These are phyloP conservation scores for Panagrolaimus sp. DNA, from an alignment of 1,140 invertebrate genomes.

Conservation along the genomic window DNA sequence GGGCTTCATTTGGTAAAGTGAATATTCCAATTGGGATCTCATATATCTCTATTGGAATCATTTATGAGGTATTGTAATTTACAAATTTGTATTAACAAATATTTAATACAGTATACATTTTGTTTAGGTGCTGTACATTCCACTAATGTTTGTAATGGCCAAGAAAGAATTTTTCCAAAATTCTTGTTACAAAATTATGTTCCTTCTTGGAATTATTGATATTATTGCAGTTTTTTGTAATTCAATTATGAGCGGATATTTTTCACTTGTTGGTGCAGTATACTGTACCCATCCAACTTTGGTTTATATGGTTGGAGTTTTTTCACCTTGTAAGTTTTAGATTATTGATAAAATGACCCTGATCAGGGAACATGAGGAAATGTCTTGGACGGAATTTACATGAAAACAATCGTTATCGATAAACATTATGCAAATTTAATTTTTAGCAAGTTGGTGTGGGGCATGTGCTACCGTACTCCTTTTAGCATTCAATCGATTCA, in stretches of 20 bases:
- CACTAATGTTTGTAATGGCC: neutral
- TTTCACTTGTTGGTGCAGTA: neutral
- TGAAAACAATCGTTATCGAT: too few species aligned
- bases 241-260: neutral
- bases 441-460: slow-evolving; percentile 25
- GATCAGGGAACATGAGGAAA: neutral
- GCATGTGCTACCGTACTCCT: neutral
- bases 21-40: neutral
- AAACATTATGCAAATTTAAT: too few species aligned
- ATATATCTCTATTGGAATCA: neutral
- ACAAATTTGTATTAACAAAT: neutral
- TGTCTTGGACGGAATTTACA: too few species aligned
- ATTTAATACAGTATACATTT: neutral
- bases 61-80: neutral
- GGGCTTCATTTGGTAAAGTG: neutral
- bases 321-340: slow-evolving; percentile 9
- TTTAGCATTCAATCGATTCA: slow-evolving; percentile 5
- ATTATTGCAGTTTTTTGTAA: neutral
- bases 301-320: neutral
- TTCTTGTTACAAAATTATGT: neutral
- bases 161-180: neutral
- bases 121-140: neutral
- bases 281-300: neutral
- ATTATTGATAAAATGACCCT: too few species aligned
- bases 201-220: neutral